Evolutionary conservation across 1,140 invertebrate genomes (phyloP), one percentile per base, ranked within the genome.

Genomic region (Plectrocnemia conspersa): DNA sequence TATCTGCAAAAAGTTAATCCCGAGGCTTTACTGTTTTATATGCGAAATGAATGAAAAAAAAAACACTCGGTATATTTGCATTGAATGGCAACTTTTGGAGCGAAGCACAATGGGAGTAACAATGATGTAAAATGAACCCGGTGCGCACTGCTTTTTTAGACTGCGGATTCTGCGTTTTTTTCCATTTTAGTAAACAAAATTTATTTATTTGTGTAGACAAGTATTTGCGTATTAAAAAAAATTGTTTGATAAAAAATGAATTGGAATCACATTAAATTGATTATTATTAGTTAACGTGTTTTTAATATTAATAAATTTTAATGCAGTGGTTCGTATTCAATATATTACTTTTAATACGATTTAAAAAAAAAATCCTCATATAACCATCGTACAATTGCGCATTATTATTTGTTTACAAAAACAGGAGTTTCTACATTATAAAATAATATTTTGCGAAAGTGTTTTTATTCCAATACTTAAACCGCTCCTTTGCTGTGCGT

Each of bases 1-100:
- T 55, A 52, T 59, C 47, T 48, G 53, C 47, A 55, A 59, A 59
- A 59, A 59, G 53, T 59, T 55, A 59, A 59, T 59, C 47, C 58
- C 42, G 45, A 38, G 48, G 53, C 53, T 59, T 55, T 59, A 9
- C 52, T 38, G 47, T 54, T 54, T 58, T 58, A 49, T 49, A 54
- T 48, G 42, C 50, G 25, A 45, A 58, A 58, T 54, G 49, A 58
- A 58, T 35, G 50, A 47, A 47, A 59, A n/a, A n/a, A n/a, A 29
- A 54, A 48, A 54, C 27, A 45, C 52, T 54, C 40, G 13, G 18
- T 44, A 35, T 58, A 49, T 58, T 53, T 58, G 36, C 45, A 35
- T 21, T 32, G 50, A 58, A 56, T 52, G 56, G 56, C 33, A 48
- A 53, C 56, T 56, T 52, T 49, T 38, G 55, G 40, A 40, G 15